A percentile compares a stretch with the other conserved stretches of the same genome.
Conservation (phyloP, 2,888 invertebrate species). For the Dexiosoma caninum region DNA sequence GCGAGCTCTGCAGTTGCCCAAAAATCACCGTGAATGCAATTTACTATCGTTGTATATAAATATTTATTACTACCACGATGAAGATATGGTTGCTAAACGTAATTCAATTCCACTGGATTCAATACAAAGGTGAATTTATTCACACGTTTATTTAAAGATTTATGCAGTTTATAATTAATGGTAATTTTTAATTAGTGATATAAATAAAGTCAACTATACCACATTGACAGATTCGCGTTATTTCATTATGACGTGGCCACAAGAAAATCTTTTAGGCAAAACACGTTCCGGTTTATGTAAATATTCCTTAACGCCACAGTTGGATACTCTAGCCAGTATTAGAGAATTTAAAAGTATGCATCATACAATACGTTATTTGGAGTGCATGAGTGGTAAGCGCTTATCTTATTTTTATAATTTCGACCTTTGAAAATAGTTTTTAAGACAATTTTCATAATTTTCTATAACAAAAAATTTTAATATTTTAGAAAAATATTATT, state of each 20-base stretch:
- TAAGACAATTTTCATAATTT: no score
- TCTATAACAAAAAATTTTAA: no score
- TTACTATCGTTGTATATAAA: conserved; percentile 76
- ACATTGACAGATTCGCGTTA: conserved; percentile 75
- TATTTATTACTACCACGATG: conserved; percentile 75
- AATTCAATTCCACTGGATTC: conserved; percentile 75
- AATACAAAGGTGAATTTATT: conserved; percentile 71
- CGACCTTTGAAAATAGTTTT: no score
- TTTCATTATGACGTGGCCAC: conserved; percentile 76
- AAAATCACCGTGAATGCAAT: conserved; percentile 72
- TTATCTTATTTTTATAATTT: no score
- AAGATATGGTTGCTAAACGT: conserved; percentile 71
- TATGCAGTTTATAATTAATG: background rate
- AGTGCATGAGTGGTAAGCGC: conserved; percentile 72
- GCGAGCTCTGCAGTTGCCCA: conserved; percentile 71
- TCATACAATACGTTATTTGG: conserved; percentile 73
- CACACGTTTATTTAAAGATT: background rate
- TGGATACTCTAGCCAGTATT: conserved; percentile 76
- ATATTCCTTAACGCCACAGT: conserved; percentile 75
- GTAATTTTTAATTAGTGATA: conserved; percentile 65
- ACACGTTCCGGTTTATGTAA: conserved; percentile 75
- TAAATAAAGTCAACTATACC: conserved; percentile 72
- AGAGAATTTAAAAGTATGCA: conserved; percentile 75
- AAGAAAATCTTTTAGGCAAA: conserved; percentile 71
- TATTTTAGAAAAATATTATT: no score